Percentiles rank a stretch among this genome's conserved stretches.
phyloP scores from a whole-genome alignment of 2,113 vertebrate species.

The Rhinichthys klamathensis region DNA sequence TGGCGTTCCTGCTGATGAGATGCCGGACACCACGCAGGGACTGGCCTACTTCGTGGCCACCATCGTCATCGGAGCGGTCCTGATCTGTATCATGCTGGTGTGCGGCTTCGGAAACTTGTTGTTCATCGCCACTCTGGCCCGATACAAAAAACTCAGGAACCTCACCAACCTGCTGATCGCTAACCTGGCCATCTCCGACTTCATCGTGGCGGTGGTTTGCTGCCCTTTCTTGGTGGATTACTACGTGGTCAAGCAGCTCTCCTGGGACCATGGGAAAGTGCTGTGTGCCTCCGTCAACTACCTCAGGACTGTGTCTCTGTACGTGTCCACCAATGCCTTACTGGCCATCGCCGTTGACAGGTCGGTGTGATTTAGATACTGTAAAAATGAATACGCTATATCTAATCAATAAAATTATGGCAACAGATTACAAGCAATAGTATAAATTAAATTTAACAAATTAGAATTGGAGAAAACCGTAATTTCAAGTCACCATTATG shows the following conservation, averaged over 20 bases:
- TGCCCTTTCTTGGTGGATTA: constrained; percentile 98
- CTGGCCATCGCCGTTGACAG: constrained; percentile 95
- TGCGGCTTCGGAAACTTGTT: constrained; percentile 74
- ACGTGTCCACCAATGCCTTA: constrained; percentile 94
- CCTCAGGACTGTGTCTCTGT: constrained; percentile 89
- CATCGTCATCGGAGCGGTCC: constrained; percentile 88
- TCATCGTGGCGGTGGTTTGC: constrained; percentile 93
- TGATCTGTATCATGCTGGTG: constrained; percentile 91
- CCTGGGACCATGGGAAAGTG: constrained; percentile 90
- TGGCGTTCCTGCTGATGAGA: constrained; percentile 81
- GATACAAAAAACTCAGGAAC: constrained; percentile 93
- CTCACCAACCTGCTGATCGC: constrained; percentile 96
- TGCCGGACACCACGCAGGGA: constrained; percentile 88
- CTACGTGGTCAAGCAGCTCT: constrained; percentile 92
- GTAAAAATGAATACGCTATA: too few species aligned
- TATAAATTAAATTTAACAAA: too few species aligned
- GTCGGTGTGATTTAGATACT: constrained; percentile 80
- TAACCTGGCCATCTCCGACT: constrained; percentile 95
- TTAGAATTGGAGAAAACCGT: too few species aligned
- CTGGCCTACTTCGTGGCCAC: constrained; percentile 89
- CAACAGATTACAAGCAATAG: too few species aligned
- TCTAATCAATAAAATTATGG: too few species aligned
- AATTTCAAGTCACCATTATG: too few species aligned
- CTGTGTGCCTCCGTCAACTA: constrained; percentile 94
- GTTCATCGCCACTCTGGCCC: constrained; percentile 86